These are phyloP conservation scores for Lipotes vexillifer DNA, from an alignment of 2,113 vertebrate species.

Conservation along the genomic window DNA sequence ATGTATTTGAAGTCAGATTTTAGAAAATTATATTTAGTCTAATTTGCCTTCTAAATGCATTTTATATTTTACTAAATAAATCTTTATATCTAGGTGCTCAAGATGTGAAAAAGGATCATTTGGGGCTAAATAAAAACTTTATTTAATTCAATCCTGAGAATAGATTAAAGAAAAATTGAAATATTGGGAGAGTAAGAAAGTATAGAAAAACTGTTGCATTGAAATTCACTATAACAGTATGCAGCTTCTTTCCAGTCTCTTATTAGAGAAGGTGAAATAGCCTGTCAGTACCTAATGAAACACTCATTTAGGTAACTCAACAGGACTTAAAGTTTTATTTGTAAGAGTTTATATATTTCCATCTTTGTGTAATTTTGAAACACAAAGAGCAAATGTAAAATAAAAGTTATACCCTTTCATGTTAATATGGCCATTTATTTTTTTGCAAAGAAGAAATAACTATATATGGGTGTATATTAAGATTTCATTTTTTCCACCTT, in stretches of 20 bases:
- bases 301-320: background rate
- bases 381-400: background rate
- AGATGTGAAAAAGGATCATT: background rate
- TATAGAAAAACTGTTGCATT: background rate
- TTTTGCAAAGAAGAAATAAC: slow-evolving; percentile 1
- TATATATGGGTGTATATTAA: background rate
- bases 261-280: background rate
- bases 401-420: background rate
- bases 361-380: slow-evolving; percentile 23
- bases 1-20: background rate
- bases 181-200: background rate
- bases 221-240: background rate
- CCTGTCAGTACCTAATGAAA: background rate
- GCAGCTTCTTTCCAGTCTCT: background rate
- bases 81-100: background rate
- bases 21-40: background rate
- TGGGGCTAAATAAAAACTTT: background rate
- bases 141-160: background rate
- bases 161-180: background rate
- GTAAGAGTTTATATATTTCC: background rate
- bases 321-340: background rate
- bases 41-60: slow-evolving; percentile 22
- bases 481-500: background rate
- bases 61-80: slow-evolving; percentile 35
- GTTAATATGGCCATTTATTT: background rate